Base-by-base conservation (phyloP, 2,888 invertebrate species). In the Suillia variegata region DNA sequence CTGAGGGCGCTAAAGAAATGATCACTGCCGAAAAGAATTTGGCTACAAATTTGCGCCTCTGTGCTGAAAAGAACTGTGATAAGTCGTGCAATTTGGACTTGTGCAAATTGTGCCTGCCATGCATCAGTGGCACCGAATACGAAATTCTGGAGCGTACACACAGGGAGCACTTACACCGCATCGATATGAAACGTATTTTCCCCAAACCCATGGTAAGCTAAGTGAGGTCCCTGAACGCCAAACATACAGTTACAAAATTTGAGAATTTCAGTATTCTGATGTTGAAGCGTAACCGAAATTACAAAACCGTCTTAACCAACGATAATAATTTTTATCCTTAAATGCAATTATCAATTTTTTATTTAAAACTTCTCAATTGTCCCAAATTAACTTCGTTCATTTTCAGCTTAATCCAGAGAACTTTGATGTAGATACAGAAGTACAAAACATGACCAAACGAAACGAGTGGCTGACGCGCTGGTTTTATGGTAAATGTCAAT, bases 401-500 rank as follows among this genome's bases (percentile, higher is more conserved):
- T 68, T 72, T 0, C 56, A 81, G 80, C 54, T 59, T 2, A 62
- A 76, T 58, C 61, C 65, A 17, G 47, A 57, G 10, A 61, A 53
- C 2, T 79, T 82, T 20, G 74, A 82, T 62, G 60, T 78, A 52
- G 69, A 75, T 17, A 78, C 81, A 65, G 73, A 84, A 66, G 71
- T 87, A 15, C 84, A 85, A 56, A 81, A 85, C 24, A 84, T 92
- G 61, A 86, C 88, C 4, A 79, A 85, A 47, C 86, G 84, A 64
- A 96, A 96, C 81, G 87, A 88, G 76, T 82, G 93, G 62, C 88
- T 94, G 77, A 85, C 88, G 53, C 82, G 88, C 62, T 98, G 97
- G 97, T 95, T 91, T 80, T 87, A 90, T 80, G 94, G 92, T 52
- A 97, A 96, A 84, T 98, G 97, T 77, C 84, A 88, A 66, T 83